A percentile compares a stretch with the other conserved stretches of the same genome.
These are phyloP conservation scores for Lanistes nyassanus DNA, from an alignment of 1,140 invertebrate species.

Conservation along the genomic window DNA sequence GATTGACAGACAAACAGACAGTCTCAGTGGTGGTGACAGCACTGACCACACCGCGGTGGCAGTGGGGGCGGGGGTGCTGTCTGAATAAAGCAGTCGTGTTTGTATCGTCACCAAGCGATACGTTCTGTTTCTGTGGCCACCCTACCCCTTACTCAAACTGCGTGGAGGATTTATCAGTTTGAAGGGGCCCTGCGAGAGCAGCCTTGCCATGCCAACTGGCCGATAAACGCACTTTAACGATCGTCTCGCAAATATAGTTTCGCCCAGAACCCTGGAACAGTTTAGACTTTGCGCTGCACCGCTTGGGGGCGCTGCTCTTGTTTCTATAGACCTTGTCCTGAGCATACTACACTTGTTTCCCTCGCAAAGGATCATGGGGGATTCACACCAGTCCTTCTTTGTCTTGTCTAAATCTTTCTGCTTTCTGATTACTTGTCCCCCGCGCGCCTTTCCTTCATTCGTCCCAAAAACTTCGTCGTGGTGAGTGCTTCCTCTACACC, in stretches of 20 bases:
- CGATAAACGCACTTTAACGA: background rate
- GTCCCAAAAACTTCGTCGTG: background rate
- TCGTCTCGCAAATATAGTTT: background rate
- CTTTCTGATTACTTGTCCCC: background rate
- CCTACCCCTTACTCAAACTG: background rate
- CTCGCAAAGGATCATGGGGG: conserved; percentile 5
- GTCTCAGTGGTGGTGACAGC: background rate
- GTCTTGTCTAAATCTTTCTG: conserved; percentile 7
- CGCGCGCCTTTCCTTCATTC: background rate
- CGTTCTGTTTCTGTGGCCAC: background rate
- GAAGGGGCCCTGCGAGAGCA: background rate
- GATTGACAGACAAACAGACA: background rate
- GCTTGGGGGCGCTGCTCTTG: background rate
- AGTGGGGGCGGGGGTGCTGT: background rate
- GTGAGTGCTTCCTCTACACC: too few species aligned
- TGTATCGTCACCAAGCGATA: background rate
- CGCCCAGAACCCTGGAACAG: background rate
- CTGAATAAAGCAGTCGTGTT: background rate
- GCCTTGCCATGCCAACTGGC: background rate
- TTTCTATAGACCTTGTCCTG: background rate
- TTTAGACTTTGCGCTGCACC: background rate
- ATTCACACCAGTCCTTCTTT: background rate
- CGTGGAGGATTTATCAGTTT: background rate
- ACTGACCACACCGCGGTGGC: background rate
- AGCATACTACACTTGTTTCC: conserved; percentile 6